Evolutionary conservation across 2,113 vertebrate genomes (phyloP).

Genomic region (Sphaerodactylus townsendi): DNA sequence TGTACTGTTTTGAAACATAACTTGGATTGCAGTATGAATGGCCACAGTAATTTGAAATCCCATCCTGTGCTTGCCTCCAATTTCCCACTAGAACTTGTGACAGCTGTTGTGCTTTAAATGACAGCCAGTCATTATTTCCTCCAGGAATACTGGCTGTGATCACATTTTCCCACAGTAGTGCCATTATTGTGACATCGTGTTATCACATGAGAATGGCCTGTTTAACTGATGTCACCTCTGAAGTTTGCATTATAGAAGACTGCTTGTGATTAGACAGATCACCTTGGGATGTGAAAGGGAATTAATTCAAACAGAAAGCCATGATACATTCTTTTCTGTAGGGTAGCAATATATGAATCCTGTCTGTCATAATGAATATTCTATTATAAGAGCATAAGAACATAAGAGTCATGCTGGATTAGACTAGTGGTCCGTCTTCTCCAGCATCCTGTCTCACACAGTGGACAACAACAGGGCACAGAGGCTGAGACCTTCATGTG

Average conservation of each 20-base stretch:
- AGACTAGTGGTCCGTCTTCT: too few relatives aligned
- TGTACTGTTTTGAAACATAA: slow-evolving; percentile 9
- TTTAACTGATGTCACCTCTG: slow-evolving; percentile 23
- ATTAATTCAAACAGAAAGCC: background rate
- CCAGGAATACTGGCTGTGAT: slow-evolving; percentile 14
- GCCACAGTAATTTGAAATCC: slow-evolving; percentile 27
- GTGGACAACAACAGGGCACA: too few relatives aligned
- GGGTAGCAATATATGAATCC: background rate
- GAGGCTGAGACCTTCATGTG: too few relatives aligned
- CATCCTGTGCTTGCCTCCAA: slow-evolving; percentile 5
- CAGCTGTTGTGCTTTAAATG: background rate
- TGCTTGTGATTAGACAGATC: slow-evolving; percentile 1
- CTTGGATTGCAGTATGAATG: background rate
- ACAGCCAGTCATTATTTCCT: slow-evolving; percentile 21
- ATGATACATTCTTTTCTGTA: background rate
- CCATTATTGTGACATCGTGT: slow-evolving; percentile 17
- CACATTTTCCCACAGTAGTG: slow-evolving; percentile 1
- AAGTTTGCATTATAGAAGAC: background rate
- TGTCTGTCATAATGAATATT: too few relatives aligned
- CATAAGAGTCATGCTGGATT: too few relatives aligned
- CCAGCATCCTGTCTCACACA: too few relatives aligned
- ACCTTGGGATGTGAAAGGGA: background rate
- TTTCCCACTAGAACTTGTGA: slow-evolving; percentile 18
- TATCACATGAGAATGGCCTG: slow-evolving; percentile 7
- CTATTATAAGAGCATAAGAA: too few relatives aligned